Percentiles rank a stretch among this genome's conserved stretches.
These are phyloP conservation scores for Leptinotarsa lineolata DNA, from an alignment of 1,140 invertebrate genomes.

Conservation along the genomic window DNA sequence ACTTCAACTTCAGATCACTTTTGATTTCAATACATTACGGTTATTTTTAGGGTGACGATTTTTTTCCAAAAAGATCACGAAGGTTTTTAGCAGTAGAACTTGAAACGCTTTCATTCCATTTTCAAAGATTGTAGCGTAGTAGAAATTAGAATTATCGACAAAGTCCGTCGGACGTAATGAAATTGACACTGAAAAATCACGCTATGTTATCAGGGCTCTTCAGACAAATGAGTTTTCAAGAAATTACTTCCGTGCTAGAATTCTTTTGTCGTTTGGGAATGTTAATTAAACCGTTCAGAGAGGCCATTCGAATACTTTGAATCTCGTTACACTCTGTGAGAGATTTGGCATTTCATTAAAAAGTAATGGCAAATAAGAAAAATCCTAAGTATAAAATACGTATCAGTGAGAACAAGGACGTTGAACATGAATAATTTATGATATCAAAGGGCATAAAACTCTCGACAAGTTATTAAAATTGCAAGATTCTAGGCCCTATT, in stretches of 20 bases:
- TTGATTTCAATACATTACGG: no score
- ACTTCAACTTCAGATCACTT: no score
- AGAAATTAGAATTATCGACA: background rate
- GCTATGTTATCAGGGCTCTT: background rate
- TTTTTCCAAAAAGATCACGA: no score
- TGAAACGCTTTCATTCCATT: no score
- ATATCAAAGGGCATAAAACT: constrained; percentile 30
- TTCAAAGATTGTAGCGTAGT: no score
- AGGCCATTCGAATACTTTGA: background rate
- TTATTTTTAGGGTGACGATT: no score
- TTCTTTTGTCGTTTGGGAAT: background rate
- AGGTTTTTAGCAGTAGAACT: no score
- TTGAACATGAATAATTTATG: constrained; percentile 35
- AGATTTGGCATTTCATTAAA: background rate
- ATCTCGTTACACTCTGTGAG: background rate
- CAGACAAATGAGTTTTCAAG: constrained; percentile 5
- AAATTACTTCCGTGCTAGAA: background rate
- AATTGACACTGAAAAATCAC: background rate
- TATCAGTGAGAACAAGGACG: constrained; percentile 28
- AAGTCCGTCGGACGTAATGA: background rate
- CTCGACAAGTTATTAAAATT: constrained; percentile 44
- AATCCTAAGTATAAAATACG: constrained; percentile 36
- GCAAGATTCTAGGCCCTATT: constrained; percentile 36
- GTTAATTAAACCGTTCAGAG: background rate
- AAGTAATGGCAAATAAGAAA: constrained; percentile 17